phyloP scores from a whole-genome alignment of 2,797 vertebrate genomes.

The Hydrocynus forskahlii region DNA sequence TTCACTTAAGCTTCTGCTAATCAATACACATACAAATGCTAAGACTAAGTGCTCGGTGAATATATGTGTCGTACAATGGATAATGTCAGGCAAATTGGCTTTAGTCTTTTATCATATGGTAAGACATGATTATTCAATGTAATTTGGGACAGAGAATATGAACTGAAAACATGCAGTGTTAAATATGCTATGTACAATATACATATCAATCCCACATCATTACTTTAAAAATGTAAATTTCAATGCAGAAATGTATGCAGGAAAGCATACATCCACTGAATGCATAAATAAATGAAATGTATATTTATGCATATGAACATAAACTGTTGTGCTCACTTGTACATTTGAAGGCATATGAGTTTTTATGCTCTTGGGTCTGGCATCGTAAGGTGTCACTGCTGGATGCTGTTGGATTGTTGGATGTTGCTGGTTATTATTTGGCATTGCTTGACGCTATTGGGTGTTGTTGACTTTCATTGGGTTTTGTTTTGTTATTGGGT shows the following conservation, averaged over 20 bases:
- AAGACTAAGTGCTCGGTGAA: conserved; percentile 39
- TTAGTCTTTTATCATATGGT: background rate
- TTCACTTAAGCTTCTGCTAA: conserved; percentile 34
- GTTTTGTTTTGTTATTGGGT: background rate
- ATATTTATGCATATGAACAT: background rate
- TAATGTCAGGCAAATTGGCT: background rate
- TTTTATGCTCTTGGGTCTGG: too few species aligned
- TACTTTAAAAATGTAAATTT: background rate
- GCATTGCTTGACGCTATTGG: background rate
- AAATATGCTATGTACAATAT: background rate
- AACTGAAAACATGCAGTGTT: background rate
- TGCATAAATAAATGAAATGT: background rate
- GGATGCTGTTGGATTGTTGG: background rate
- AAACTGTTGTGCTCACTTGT: too few species aligned
- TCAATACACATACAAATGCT: conserved; percentile 45
- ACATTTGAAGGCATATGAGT: too few species aligned
- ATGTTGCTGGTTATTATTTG: background rate
- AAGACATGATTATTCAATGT: background rate
- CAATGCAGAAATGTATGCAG: background rate
- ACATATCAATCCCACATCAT: background rate
- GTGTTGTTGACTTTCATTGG: background rate
- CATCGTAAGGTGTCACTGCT: background rate
- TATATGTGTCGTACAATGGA: conserved; percentile 11
- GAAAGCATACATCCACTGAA: background rate
- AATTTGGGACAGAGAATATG: background rate